Evolutionary conservation across 2,888 invertebrate genomes (phyloP).

Genomic region (Ypsolopha scabrella): DNA sequence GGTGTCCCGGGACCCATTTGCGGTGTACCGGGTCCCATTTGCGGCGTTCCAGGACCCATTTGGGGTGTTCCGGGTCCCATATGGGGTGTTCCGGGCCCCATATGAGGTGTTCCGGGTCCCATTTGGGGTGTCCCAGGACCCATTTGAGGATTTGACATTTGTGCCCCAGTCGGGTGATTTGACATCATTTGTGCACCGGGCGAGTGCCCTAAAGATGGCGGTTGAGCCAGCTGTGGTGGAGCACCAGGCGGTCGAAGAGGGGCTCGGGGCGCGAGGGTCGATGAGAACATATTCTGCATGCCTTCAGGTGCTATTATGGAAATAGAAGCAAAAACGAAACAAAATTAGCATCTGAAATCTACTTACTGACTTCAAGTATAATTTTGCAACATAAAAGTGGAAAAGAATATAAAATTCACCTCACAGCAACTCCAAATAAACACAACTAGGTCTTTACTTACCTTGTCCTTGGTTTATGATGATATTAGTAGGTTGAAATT

Average conservation of each 20-base stretch:
- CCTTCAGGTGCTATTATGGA: neutral
- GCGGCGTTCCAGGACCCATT: slow-evolving; percentile 20
- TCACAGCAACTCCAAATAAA: neutral
- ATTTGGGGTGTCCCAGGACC: slow-evolving; percentile 25
- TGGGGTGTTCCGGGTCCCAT: slow-evolving; percentile 19
- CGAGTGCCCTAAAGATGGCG: slow-evolving; percentile 34
- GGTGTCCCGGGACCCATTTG: slow-evolving; percentile 39
- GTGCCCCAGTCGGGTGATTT: slow-evolving; percentile 11
- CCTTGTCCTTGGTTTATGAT: slow-evolving; percentile 63
- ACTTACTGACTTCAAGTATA: no score
- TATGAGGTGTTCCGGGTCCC: slow-evolving; percentile 16
- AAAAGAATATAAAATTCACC: no score
- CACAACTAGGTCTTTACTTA: slow-evolving; percentile 21
- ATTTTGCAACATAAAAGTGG: no score
- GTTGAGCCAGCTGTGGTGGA: slow-evolving; percentile 26
- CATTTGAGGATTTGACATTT: slow-evolving; percentile 16
- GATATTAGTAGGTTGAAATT: slow-evolving; percentile 55
- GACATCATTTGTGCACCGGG: slow-evolving; percentile 18
- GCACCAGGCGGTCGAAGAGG: slow-evolving; percentile 41
- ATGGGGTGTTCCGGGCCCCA: slow-evolving; percentile 23
- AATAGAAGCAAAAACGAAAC: neutral
- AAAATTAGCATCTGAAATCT: no score
- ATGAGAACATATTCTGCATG: slow-evolving; percentile 58
- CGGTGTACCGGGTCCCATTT: slow-evolving; percentile 32
- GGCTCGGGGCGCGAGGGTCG: slow-evolving; percentile 47